phyloP scores from a whole-genome alignment of 2,113 vertebrate genomes.

The Clarias batrachus region DNA sequence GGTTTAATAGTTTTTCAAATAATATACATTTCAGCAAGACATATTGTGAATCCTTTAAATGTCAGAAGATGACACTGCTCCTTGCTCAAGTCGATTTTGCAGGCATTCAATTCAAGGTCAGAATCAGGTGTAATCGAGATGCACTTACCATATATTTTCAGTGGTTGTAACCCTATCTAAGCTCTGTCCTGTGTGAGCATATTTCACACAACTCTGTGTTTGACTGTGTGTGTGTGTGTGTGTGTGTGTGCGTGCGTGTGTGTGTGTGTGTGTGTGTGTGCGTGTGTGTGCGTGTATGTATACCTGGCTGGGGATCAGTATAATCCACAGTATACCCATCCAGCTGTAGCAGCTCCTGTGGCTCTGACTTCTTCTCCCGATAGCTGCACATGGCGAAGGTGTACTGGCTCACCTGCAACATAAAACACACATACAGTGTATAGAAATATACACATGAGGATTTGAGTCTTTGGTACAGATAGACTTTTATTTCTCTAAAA shows the following conservation, averaged over 20 bases:
- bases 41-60: neutral
- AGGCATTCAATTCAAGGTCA: neutral
- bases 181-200: neutral
- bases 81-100: neutral
- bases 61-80: neutral
- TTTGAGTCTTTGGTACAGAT: neutral
- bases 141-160: too few species aligned
- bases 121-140: neutral
- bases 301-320: slow-evolving; percentile 97
- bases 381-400: slow-evolving; percentile 99
- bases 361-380: slow-evolving; percentile 97
- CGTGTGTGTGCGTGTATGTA: neutral
- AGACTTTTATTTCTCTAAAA: neutral
- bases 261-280: neutral
- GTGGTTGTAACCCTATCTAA: neutral
- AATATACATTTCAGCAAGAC: neutral
- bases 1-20: too few species aligned
- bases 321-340: slow-evolving; percentile 99
- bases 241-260: neutral
- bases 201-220: neutral
- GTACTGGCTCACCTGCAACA: slow-evolving; percentile 93
- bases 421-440: slow-evolving; percentile 21
- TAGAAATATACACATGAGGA: slow-evolving; percentile 6
- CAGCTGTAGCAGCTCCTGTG: slow-evolving; percentile 95
- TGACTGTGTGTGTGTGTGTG: too few species aligned